Conservation (phyloP, 2,113 vertebrate genomes). For the Cricetomys ansorgei region DNA sequence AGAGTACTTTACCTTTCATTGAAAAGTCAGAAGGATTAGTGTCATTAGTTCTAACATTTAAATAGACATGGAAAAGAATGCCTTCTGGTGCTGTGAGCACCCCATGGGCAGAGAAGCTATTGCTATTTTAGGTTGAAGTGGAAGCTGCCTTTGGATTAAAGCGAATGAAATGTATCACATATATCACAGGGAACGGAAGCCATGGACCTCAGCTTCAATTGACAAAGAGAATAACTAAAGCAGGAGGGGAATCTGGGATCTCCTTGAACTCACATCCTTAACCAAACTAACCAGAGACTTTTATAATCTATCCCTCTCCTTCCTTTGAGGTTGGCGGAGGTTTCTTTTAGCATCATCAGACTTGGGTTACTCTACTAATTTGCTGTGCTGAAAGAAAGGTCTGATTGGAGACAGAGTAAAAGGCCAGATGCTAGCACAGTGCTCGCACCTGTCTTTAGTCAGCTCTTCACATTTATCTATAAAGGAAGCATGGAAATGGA, state of each 20-base stretch:
- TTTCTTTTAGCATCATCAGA: neutral
- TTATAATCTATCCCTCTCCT: neutral
- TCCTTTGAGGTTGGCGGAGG: neutral
- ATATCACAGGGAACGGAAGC: neutral
- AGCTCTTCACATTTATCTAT: slow-evolving; percentile 61
- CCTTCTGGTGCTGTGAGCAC: neutral
- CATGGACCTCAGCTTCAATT: neutral
- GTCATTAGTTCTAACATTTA: neutral
- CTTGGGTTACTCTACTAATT: slow-evolving; percentile 52
- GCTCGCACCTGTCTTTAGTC: slow-evolving; percentile 73
- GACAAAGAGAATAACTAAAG: neutral
- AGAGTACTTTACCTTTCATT: neutral
- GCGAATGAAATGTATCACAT: neutral
- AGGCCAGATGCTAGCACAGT: slow-evolving; percentile 74
- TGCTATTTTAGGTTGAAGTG: neutral
- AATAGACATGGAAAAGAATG: neutral
- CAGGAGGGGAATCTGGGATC: too few relatives aligned
- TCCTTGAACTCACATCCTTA: too few relatives aligned
- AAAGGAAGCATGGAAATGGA: neutral
- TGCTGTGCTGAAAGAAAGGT: slow-evolving; percentile 57
- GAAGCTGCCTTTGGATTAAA: neutral
- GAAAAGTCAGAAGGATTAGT: slow-evolving; percentile 1
- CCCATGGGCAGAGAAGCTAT: neutral
- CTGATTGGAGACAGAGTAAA: slow-evolving; percentile 36
- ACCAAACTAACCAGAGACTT: neutral